These are phyloP conservation scores for Stenotaenia linearis DNA, from an alignment of 2,888 invertebrate species.

Conservation along the genomic window DNA sequence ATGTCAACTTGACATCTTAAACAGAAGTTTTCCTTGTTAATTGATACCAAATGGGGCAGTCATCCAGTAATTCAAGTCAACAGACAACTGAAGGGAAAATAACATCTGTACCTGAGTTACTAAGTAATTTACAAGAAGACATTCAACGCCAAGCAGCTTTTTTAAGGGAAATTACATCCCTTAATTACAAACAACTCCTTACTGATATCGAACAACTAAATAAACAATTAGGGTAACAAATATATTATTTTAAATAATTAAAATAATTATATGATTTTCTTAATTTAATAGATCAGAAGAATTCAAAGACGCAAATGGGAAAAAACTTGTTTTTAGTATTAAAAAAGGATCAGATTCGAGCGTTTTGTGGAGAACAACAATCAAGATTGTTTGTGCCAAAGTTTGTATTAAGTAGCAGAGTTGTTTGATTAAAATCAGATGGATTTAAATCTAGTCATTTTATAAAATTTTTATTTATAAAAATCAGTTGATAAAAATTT, in stretches of 20 bases:
- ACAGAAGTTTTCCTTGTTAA: too few relatives aligned
- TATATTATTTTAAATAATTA: conserved; percentile 33
- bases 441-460: too few relatives aligned
- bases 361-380: not conserved
- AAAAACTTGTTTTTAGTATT: conserved; percentile 5
- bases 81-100: not conserved
- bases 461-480: too few relatives aligned
- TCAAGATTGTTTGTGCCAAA: not conserved
- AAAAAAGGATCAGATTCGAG: not conserved
- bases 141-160: conserved; percentile 31
- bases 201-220: conserved; percentile 57
- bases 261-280: conserved; percentile 34
- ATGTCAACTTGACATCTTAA: too few relatives aligned
- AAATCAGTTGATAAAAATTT: not conserved
- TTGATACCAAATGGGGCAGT: not conserved
- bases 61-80: not conserved
- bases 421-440: too few relatives aligned
- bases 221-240: conserved; percentile 53
- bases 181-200: conserved; percentile 58
- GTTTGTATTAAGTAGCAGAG: not conserved
- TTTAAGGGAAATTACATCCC: conserved; percentile 45
- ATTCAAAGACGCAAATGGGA: not conserved
- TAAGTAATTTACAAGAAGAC: not conserved
- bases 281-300: not conserved
- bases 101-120: not conserved